phyloP scores from a whole-genome alignment of 2,888 invertebrate genomes.

The Ormyrus rosae region DNA sequence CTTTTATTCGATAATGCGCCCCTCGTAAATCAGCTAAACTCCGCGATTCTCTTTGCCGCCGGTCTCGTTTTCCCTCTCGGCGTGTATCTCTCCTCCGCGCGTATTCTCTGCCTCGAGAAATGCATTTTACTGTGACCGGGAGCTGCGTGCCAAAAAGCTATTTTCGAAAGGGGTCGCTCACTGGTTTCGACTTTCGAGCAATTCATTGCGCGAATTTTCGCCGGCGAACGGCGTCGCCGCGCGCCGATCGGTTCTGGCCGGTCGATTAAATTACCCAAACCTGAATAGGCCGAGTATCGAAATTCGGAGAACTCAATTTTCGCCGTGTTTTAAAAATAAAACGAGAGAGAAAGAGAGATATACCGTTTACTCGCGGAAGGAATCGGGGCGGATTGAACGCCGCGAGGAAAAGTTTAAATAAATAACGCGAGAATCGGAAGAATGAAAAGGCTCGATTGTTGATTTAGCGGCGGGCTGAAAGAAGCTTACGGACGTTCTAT shows the following conservation, averaged over 20 bases:
- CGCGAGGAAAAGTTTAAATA: too few species aligned
- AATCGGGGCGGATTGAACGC: too few species aligned
- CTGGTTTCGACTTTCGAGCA: conserved; percentile 34
- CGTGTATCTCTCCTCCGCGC: background rate
- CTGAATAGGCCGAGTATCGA: too few species aligned
- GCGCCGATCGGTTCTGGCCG: background rate
- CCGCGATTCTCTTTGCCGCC: conserved; percentile 12
- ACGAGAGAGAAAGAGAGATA: too few species aligned
- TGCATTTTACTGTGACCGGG: conserved; percentile 26
- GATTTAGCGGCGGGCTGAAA: too few species aligned
- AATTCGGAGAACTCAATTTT: too few species aligned
- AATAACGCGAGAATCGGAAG: too few species aligned
- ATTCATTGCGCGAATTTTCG: conserved; percentile 30
- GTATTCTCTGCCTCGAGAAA: conserved; percentile 22
- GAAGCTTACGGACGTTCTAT: too few species aligned
- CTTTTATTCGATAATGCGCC: background rate
- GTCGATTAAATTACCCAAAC: too few species aligned
- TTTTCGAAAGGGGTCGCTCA: conserved; percentile 59
- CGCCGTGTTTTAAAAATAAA: too few species aligned
- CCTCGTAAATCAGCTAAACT: conserved; percentile 29
- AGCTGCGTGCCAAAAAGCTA: conserved; percentile 58
- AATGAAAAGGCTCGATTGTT: too few species aligned
- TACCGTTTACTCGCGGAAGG: too few species aligned
- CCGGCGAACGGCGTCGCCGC: background rate
- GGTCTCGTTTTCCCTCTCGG: background rate